Evolutionary conservation across 1,140 invertebrate species (phyloP), one percentile per base, ranked within the genome.

Genomic region (Caenorhabditis latens): DNA sequence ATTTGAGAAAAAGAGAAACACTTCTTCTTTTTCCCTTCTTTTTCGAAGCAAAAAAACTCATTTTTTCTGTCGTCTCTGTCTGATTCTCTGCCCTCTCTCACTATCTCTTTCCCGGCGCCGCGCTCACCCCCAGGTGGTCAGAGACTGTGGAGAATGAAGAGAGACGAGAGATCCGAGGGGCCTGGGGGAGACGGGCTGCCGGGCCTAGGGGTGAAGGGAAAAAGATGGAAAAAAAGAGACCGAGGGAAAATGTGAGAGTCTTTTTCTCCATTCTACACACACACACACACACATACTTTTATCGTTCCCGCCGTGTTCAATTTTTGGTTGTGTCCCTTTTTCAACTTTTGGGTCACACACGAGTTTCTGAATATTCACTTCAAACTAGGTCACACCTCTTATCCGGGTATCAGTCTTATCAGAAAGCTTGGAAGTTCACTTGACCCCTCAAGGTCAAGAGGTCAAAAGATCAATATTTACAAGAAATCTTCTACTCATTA

Each of bases 201-300:
- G 6, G 24, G 46, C 46, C 46, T 50, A 79, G 46, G 46, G 71
- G 46, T 79, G 71, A 46, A 71, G 46, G n/a, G 19, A 19, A 13
- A 46, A 13, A n/a, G 67, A 19, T 9, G 53, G 14, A 53, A 24
- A 79, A n/a, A 50, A 21, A 42, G n/a, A 79, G 32, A 32, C 32
- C 32, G 9, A 42, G n/a, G 13, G 71, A 53, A 32, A 46, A 71
- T 19, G 46, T 13, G 40, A 71, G 55, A 19, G 14, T 14, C 55
- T 58, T 58, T 58, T 58, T 58, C n/a, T 46, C 19, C 46, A 9
- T 46, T 46, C 65, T 24, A 71, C 42, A 43, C 21, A 43, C 42
- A 71, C 65, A 43, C 42, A 71, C 65, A 71, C 42, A 71, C 42
- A 71, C 65, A 46, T n/a, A 65, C 63, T 71, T 71, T 71, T 71